phyloP scores from a whole-genome alignment of 2,888 invertebrate species.

The Hemithea aestivaria region DNA sequence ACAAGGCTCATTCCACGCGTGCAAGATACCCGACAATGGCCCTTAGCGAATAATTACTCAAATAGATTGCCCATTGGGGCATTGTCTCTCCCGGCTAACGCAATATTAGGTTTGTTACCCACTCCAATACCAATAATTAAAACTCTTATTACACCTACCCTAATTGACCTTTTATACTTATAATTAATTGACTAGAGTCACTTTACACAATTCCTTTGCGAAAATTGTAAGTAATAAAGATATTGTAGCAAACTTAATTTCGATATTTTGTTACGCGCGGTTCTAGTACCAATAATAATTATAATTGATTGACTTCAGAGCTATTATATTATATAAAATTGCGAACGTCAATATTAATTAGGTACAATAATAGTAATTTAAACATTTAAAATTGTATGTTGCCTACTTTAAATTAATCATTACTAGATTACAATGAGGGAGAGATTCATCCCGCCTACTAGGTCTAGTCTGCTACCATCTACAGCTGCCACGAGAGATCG shows the following conservation, averaged over 20 bases:
- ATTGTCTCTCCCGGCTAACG: slow-evolving; percentile 66
- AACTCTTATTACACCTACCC: slow-evolving; percentile 20
- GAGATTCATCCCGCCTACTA: too few relatives aligned
- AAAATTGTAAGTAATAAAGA: too few relatives aligned
- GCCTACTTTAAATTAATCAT: too few relatives aligned
- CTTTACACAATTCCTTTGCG: not conserved
- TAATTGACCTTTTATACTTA: slow-evolving; percentile 13
- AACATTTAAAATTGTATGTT: too few relatives aligned
- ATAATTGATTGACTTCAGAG: too few relatives aligned
- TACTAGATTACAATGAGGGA: too few relatives aligned
- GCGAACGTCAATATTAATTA: not conserved
- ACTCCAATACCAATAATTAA: slow-evolving; percentile 45
- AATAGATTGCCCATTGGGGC: slow-evolving; percentile 78
- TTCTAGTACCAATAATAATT: too few relatives aligned
- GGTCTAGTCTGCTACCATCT: too few relatives aligned
- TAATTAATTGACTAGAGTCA: not conserved
- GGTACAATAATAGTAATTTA: too few relatives aligned
- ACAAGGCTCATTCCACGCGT: slow-evolving; percentile 73
- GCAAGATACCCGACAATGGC: slow-evolving; percentile 78
- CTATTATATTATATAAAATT: not conserved
- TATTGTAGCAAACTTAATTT: too few relatives aligned
- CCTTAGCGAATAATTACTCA: slow-evolving; percentile 78
- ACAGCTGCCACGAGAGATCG: too few relatives aligned
- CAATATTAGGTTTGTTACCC: slow-evolving; percentile 60
- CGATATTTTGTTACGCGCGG: too few relatives aligned